Base-by-base conservation (phyloP, 1,140 invertebrate genomes). In the Lepidotrigona ventralis region DNA sequence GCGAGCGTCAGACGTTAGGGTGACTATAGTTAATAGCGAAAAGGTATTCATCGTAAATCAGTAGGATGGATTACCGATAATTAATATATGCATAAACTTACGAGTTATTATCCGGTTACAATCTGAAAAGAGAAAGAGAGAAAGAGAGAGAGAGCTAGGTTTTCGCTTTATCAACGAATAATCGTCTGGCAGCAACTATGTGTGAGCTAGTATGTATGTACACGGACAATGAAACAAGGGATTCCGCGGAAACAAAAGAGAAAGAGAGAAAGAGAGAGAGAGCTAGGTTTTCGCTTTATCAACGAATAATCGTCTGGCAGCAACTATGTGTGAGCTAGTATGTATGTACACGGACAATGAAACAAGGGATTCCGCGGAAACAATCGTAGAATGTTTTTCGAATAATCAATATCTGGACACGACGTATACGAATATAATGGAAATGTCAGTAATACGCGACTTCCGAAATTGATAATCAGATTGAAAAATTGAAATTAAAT, bases 311-410 rank as follows among this genome's bases (percentile, higher is more conserved):
- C 46, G 54, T 19, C 19, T 19, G 15, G n/a, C 11, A 21, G 39
- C 9, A 6, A 26, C 29, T 46, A 39, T 39, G 14, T 29, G 11
- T 21, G 19, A 2, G 33, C 2, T 11, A 39, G 26, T 46, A 15
- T 6, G 6, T 39, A n/a, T n/a, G n/a, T n/a, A n/a, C n/a, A 29
- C 26, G 60, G 29, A 12, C 19, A 46, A 51, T 4, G 80, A 33
- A 56, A 39, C 14, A 19, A 14, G 53, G 56, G 17, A 0, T 23
- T 39, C 26, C 23, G 11, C 2, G 72, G 63, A n/a, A 76, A 76
- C 80, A 58, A 82, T 76, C 29, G 60, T 21, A n/a, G 33, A n/a
- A 60, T 29, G n/a, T 68, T 76, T 69, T 58, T 51, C 80, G n/a
- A 76, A 60, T 33, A 82, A 76, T 76, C 51, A 12, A 46, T 66